Base-by-base conservation (phyloP, 2,888 invertebrate species). In the Chromoteleia sp. region DNA sequence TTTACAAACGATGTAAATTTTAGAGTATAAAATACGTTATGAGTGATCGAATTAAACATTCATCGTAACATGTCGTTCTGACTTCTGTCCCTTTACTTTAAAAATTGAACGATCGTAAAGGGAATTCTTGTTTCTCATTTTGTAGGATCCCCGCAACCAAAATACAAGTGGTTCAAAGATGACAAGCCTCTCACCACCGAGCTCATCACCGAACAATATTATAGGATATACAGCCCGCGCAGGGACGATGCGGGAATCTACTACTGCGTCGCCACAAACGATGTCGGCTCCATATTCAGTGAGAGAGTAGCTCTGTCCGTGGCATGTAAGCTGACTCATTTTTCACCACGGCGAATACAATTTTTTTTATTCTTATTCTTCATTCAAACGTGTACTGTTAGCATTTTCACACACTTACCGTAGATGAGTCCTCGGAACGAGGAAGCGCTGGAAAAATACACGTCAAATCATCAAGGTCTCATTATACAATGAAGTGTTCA, bases 161-260 rank as follows among this genome's bases (percentile, higher is more conserved):
- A 96, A 92, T 98, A 98, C 93, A 95, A 96, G 89, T 98, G 98
- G 98, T 93, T 97, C 83, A 97, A 97, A 92, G 96, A 98, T 92
- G 97, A 96, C 43, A 91, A 93, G 75, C 95, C 96, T 63, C 93
- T 98, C 83, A 94, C 94, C 39, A 95, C 94, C 79, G 97, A 97
- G 90, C 96, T 96, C 90, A 95, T 96, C 70, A 94, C 96, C 12
- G 97, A 97, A 90, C 96, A 96, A 92, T 96, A 96, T 92, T 89
- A 88, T 83, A 95, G 96, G 90, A 97, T 98, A 86, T 94, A 95
- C 88, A 96, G 95, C 89, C 96, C 97, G 63, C 94, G 94, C 86
- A 94, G 95, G 79, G 94, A 95, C 87, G 97, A 98, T 92, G 96
- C 96, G 68, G 98, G 98, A 58, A 95, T 95, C 79, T 98, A 98